These are phyloP conservation scores for Drosophila ficusphila DNA, from an alignment of 1,140 invertebrate species.

Conservation along the genomic window DNA sequence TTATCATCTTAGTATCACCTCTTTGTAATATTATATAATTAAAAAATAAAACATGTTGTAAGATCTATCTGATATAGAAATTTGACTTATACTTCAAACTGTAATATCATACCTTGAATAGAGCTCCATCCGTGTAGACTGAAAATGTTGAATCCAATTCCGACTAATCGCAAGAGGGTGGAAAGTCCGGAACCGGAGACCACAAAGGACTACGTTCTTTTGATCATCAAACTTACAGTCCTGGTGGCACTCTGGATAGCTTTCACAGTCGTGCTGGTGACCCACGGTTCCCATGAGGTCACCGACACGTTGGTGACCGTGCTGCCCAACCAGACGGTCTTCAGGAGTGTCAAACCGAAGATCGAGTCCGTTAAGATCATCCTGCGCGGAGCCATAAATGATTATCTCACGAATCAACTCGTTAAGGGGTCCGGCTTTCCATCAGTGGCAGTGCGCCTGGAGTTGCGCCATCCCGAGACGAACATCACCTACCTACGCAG, in stretches of 20 bases:
- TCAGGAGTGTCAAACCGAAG: background rate
- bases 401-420: background rate
- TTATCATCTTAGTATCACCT: too few species aligned
- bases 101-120: too few species aligned
- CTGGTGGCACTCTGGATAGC: background rate
- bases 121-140: background rate
- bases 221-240: background rate
- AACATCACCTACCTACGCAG: background rate
- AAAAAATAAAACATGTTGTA: too few species aligned
- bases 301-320: background rate
- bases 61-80: background rate
- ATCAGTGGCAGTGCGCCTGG: background rate
- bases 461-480: background rate
- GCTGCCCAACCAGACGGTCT: background rate
- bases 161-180: background rate
- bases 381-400: background rate
- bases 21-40: too few species aligned
- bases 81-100: background rate
- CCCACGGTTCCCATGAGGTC: background rate
- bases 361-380: background rate
- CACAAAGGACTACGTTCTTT: background rate
- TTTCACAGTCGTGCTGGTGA: background rate
- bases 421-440: too few species aligned
- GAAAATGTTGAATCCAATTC: background rate
- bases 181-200: background rate